Evolutionary conservation across 2,888 invertebrate species (phyloP).

Genomic region (Pandemis heparana): DNA sequence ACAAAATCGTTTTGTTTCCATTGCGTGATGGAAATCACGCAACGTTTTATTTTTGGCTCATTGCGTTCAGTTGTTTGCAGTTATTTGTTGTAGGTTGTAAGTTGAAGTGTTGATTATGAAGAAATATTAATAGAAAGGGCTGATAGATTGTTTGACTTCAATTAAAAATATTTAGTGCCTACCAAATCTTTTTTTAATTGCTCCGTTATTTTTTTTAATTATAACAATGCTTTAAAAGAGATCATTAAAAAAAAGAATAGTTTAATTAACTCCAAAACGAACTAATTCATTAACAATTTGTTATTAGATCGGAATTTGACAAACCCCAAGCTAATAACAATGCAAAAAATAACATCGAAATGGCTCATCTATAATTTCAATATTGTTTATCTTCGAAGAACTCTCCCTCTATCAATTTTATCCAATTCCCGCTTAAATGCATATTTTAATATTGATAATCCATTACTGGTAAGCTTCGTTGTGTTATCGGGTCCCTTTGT

Average conservation of each 20-base stretch:
- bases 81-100: slow-evolving; percentile 13
- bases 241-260: no score
- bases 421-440: slow-evolving; percentile 50
- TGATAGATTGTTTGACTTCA: background rate
- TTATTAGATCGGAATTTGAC: no score
- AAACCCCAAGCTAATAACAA: no score
- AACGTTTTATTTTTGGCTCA: slow-evolving; percentile 66
- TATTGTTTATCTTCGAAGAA: slow-evolving; percentile 44
- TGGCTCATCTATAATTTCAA: background rate
- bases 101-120: slow-evolving; percentile 6
- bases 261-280: no score
- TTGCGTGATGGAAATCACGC: slow-evolving; percentile 76
- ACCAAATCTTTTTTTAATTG: no score
- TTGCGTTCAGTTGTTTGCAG: slow-evolving; percentile 32
- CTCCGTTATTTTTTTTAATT: no score
- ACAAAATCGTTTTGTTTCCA: slow-evolving; percentile 61
- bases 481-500: slow-evolving; percentile 75
- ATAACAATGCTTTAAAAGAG: no score
- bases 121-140: background rate
- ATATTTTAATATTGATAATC: slow-evolving; percentile 77
- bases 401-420: slow-evolving; percentile 33
- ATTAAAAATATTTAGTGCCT: no score
- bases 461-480: slow-evolving; percentile 72
- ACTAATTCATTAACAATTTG: no score
- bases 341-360: background rate